Evolutionary conservation across 2,888 invertebrate species (phyloP).

Genomic region (Didymodactylos carnosus): DNA sequence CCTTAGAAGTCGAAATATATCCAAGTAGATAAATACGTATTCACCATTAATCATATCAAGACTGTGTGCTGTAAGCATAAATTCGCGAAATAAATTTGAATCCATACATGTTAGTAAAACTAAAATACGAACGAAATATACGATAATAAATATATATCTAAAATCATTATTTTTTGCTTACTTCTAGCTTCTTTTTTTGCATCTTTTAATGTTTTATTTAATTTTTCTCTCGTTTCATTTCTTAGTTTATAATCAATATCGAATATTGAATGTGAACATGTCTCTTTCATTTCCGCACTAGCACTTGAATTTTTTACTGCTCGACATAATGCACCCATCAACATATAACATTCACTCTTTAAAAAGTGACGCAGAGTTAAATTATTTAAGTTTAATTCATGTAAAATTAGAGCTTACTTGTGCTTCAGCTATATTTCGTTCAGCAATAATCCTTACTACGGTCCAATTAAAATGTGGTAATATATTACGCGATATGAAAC

Average conservation of each 20-base stretch:
- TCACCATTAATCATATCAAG: constrained; percentile 89
- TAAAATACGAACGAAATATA: neutral
- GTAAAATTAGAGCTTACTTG: neutral
- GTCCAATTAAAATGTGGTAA: neutral
- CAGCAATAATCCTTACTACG: neutral
- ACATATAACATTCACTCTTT: neutral
- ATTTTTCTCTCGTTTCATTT: neutral
- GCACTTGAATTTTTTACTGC: neutral
- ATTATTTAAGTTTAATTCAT: too few relatives aligned
- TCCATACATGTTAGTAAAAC: neutral
- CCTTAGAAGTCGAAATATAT: constrained; percentile 28
- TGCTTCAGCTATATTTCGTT: neutral
- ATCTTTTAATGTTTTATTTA: neutral
- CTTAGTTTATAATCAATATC: neutral
- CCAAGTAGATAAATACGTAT: constrained; percentile 93
- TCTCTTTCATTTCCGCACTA: neutral
- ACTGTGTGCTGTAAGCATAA: constrained; percentile 69
- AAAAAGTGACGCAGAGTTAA: too few relatives aligned
- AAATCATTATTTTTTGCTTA: too few relatives aligned
- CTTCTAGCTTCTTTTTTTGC: neutral
- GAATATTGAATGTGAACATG: neutral
- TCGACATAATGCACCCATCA: neutral
- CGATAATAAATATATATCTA: neutral
- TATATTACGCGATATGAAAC: neutral
- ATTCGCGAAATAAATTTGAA: neutral